Evolutionary conservation across 2,888 invertebrate genomes (phyloP).

Genomic region (Pachydiplax longipennis): DNA sequence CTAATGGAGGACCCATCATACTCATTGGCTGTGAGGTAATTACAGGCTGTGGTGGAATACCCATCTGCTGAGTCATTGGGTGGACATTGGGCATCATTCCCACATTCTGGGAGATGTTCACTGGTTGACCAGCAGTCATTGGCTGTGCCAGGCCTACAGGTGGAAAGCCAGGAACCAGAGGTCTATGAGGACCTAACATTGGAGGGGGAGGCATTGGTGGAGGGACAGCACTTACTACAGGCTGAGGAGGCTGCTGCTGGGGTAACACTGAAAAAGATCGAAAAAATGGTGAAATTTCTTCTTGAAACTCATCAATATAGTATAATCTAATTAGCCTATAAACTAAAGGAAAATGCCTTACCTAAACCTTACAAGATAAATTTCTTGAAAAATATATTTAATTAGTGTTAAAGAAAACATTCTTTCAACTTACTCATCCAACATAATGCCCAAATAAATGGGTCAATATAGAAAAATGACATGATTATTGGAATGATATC

Average conservation of each 20-base stretch:
- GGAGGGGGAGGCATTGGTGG: slow-evolving; percentile 44
- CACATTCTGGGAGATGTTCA: slow-evolving; percentile 47
- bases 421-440: too few species aligned
- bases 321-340: too few species aligned
- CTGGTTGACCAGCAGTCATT: slow-evolving; percentile 46
- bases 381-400: too few species aligned
- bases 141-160: slow-evolving; percentile 48
- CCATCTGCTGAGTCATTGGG: slow-evolving; percentile 17
- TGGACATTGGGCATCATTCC: slow-evolving; percentile 24
- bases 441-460: too few species aligned
- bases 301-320: too few species aligned
- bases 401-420: too few species aligned
- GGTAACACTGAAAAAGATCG: not conserved
- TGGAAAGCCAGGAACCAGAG: slow-evolving; percentile 47
- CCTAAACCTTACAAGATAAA: too few species aligned
- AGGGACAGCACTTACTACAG: not conserved
- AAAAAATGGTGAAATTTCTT: too few species aligned
- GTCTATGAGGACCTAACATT: slow-evolving; percentile 39
- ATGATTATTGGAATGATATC: too few species aligned
- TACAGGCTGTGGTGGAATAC: slow-evolving; percentile 5
- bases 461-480: too few species aligned
- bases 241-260: slow-evolving; percentile 9
- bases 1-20: slow-evolving; percentile 44
- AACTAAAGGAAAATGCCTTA: too few species aligned
- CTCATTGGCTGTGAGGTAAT: not conserved